phyloP scores from a whole-genome alignment of 2,797 vertebrate genomes.

The Rallus crepitans region DNA sequence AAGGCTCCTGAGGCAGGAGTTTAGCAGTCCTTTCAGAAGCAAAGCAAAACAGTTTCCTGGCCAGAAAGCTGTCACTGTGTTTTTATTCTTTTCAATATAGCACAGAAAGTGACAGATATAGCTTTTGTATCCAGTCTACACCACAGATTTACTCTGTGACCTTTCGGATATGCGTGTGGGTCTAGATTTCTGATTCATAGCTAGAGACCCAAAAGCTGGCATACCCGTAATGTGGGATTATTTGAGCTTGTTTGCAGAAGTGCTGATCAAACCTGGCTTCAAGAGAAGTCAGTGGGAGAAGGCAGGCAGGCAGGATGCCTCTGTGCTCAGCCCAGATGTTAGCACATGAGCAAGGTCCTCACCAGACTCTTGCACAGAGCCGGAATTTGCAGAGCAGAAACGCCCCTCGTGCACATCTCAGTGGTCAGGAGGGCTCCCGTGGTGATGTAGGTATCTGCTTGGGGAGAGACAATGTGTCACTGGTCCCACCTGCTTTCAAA shows the following conservation, averaged over 20 bases:
- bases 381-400: not conserved
- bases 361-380: not conserved
- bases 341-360: not conserved
- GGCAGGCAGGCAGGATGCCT: slow-evolving; percentile 8
- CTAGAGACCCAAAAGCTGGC: not conserved
- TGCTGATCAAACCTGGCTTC: slow-evolving; percentile 42
- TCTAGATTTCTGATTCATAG: slow-evolving; percentile 42
- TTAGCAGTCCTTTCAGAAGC: slow-evolving; percentile 8
- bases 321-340: not conserved
- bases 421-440: not conserved
- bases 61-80: not conserved
- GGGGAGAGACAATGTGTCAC: not conserved
- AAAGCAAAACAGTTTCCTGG: not conserved
- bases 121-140: not conserved
- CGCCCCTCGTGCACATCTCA: rapidly evolving
- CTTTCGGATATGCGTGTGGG: not conserved
- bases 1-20: not conserved
- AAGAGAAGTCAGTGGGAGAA: slow-evolving; percentile 21
- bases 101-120: not conserved
- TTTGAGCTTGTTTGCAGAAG: slow-evolving; percentile 41
- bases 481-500: not conserved
- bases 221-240: not conserved
- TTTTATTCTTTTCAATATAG: not conserved
- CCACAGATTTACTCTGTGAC: not conserved
- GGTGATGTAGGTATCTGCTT: not conserved